Base-by-base conservation (phyloP, 2,113 vertebrate species). In the Paraplagusia blochii region DNA sequence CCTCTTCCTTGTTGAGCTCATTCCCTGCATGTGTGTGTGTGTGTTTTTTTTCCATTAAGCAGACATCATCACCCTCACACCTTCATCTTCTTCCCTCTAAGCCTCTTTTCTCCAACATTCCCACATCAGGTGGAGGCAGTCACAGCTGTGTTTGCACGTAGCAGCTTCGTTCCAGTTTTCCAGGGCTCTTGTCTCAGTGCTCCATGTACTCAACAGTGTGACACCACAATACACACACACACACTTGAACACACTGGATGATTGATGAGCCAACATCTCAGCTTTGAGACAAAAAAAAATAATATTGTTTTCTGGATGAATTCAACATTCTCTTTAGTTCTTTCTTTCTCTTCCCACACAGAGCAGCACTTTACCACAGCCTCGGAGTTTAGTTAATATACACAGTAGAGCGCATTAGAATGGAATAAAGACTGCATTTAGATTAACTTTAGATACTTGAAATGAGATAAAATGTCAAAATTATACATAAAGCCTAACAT, bases 221-320 rank as follows among this genome's bases (percentile, higher is more conserved):
- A 81, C 67, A 69, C 67, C 44, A 53, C 74, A 59, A 29, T 6
- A 29, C 22, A 29, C 22, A 29, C 22, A 29, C 22, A 29, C 22
- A 29, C 22, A 29, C 22, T 4, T 6, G 6, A 2, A 71, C 62
- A 47, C 42, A 33, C 58, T 50, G 53, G 68, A 62, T 84, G 83
- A 85, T 83, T 79, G 81, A 85, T 84, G 81, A 77, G 68, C 69
- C 76, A 72, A 75, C 69, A 69, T 49, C 47, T 39, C 34, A 33
- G 67, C 73, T 76, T 65, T 78, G 69, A 68, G 66, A 57, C 49
- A 65, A 74, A 82, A 65, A 74, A 82, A 81, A 87, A 77, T 68
- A 51, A 45, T 51, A 54, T 72, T 46, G 62, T 72, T 81, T 78
- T 66, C 58, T 65, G 66, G 64, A 74, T 72, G 53, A 62, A 68